These are phyloP conservation scores for Drosophila trichaetosa DNA, from an alignment of 2,888 invertebrate species.

Conservation along the genomic window DNA sequence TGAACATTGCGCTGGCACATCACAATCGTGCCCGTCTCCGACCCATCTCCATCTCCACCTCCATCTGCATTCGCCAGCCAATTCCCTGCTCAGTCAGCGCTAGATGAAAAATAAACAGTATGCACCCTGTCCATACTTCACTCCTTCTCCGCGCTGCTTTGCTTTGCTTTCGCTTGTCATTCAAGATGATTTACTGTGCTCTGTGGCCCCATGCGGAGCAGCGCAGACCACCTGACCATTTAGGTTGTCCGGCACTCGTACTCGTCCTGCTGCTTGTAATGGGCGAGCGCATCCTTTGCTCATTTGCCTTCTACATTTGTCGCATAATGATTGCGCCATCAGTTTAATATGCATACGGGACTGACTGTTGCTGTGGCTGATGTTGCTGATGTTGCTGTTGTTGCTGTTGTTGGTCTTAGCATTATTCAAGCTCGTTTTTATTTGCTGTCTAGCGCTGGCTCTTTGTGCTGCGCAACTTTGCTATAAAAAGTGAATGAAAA, in stretches of 20 bases:
- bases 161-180: conserved; percentile 41
- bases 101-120: conserved; percentile 80
- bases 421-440: conserved; percentile 39
- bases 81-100: conserved; percentile 32
- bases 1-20: conserved; percentile 59
- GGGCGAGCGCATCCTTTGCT: conserved; percentile 47
- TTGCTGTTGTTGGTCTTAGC: conserved; percentile 4
- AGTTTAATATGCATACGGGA: conserved; percentile 58
- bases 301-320: conserved; percentile 66
- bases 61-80: conserved; percentile 9
- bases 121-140: conserved; percentile 53
- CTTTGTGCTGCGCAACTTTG: conserved; percentile 44
- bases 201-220: conserved; percentile 27
- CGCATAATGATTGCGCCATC: conserved; percentile 68
- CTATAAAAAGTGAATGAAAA: conserved; percentile 59
- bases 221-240: conserved; percentile 13
- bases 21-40: conserved; percentile 26
- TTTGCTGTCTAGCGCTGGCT: conserved; percentile 55
- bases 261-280: conserved; percentile 3
- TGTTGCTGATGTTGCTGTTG: background rate
- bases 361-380: background rate
- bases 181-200: conserved; percentile 73
- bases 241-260: conserved; percentile 20
- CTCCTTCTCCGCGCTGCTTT: conserved; percentile 7
- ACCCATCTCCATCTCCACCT: background rate